Evolutionary conservation across 2,888 invertebrate genomes (phyloP).

Genomic region (Machimus atricapillus): DNA sequence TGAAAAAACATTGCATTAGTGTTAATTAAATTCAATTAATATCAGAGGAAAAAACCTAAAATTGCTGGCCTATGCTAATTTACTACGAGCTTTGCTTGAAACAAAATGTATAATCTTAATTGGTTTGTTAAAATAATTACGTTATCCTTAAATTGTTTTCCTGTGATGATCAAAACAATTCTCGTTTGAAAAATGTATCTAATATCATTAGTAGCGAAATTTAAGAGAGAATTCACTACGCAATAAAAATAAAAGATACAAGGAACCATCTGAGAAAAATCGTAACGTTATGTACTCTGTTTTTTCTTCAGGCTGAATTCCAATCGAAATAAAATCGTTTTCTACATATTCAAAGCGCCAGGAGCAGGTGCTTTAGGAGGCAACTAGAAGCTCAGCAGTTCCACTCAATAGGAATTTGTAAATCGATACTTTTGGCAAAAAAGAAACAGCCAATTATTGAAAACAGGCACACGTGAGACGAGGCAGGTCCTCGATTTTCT

Average conservation of each 20-base stretch:
- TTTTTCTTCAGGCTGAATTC: neutral
- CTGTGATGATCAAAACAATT: too few species aligned
- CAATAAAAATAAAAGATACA: neutral
- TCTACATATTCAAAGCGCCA: neutral
- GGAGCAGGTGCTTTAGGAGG: neutral
- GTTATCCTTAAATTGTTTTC: too few species aligned
- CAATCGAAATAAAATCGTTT: neutral
- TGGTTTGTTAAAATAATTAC: too few species aligned
- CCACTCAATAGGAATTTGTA: neutral
- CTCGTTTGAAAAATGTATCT: neutral
- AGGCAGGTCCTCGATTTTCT: neutral
- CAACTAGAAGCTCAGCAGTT: neutral
- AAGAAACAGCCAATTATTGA: neutral
- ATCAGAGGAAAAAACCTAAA: too few species aligned
- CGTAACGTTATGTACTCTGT: neutral
- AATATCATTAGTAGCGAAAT: neutral
- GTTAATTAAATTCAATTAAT: too few species aligned
- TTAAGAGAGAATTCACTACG: neutral
- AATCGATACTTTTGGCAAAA: neutral
- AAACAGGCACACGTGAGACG: neutral
- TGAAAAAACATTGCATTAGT: too few species aligned
- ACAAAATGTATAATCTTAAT: too few species aligned
- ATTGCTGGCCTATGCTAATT: too few species aligned
- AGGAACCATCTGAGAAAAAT: neutral
- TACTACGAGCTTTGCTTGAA: too few species aligned